These are phyloP conservation scores for Craterocephalus amniculus DNA, from an alignment of 2,797 vertebrate species.

Conservation along the genomic window DNA sequence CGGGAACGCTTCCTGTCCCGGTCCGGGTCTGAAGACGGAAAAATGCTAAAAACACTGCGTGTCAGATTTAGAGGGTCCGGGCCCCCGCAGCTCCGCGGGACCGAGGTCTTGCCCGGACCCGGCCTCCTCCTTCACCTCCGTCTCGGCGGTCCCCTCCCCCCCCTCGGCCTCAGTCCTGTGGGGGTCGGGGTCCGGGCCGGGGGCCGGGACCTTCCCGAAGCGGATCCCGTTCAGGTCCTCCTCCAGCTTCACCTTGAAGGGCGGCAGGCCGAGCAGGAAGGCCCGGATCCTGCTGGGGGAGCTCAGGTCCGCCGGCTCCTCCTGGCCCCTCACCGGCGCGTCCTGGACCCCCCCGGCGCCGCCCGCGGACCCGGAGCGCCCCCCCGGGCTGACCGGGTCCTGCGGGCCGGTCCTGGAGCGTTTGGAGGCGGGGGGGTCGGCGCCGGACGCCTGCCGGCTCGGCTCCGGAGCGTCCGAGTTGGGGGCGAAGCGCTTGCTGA, in stretches of 20 bases:
- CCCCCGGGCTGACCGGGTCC: conserved; percentile 40
- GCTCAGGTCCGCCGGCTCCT: conserved; percentile 84
- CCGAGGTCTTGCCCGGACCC: conserved; percentile 32
- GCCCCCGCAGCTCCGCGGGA: conserved; percentile 56
- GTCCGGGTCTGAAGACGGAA: too few species aligned
- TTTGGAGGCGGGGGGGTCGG: conserved; percentile 56
- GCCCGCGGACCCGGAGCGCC: conserved; percentile 31
- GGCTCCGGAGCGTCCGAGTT: conserved; percentile 54
- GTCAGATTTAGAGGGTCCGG: conserved; percentile 34
- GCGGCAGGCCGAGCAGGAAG: conserved; percentile 73
- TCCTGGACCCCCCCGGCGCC: conserved; percentile 14
- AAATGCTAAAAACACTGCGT: conserved; percentile 54
- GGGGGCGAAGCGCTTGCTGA: conserved; percentile 77
- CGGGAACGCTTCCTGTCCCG: too few species aligned
- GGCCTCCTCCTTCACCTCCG: conserved; percentile 21
- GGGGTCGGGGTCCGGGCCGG: conserved; percentile 23
- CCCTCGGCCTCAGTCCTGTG: conserved; percentile 34
- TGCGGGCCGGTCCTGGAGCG: conserved; percentile 43
- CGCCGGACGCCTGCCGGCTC: neutral
- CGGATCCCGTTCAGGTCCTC: conserved; percentile 66
- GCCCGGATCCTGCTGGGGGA: conserved; percentile 83
- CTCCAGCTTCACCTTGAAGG: conserved; percentile 73
- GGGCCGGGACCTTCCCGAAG: conserved; percentile 52
- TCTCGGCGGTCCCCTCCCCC: conserved; percentile 18
- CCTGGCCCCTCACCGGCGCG: conserved; percentile 65